phyloP scores from a whole-genome alignment of 2,113 vertebrate genomes.

The Colinus virginianus region DNA sequence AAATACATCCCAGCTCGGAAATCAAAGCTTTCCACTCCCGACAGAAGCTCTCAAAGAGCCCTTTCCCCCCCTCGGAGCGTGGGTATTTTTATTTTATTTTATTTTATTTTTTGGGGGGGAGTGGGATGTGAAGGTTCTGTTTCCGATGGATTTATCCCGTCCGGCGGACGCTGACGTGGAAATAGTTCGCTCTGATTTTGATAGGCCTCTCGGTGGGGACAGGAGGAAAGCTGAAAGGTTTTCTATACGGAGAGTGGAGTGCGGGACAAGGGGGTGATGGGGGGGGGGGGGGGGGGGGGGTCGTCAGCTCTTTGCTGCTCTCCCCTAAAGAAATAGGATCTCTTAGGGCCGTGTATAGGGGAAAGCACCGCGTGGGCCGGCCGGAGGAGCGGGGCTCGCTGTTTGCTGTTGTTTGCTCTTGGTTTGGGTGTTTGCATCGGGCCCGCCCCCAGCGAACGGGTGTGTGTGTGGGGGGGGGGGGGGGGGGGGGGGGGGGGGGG shows the following conservation, averaged over 20 bases:
- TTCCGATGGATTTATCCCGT: not conserved
- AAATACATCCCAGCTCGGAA: not conserved
- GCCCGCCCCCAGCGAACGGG: not conserved
- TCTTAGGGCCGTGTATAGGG: too few relatives aligned
- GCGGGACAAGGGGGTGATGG: too few relatives aligned
- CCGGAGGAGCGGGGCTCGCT: not conserved
- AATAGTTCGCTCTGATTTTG: not conserved
- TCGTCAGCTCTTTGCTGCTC: too few relatives aligned
- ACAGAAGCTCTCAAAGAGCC: too few relatives aligned
- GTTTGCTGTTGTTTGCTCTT: not conserved
- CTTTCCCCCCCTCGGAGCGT: not conserved
- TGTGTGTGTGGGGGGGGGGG: not conserved
- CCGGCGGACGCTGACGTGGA: not conserved
- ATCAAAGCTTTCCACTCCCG: not conserved
- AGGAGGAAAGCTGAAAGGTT: not conserved
- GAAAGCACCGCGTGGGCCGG: too few relatives aligned
- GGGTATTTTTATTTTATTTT: too few relatives aligned
- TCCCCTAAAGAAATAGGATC: too few relatives aligned
- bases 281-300: too few relatives aligned
- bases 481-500: not conserved
- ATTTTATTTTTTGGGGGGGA: not conserved
- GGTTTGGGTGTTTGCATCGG: not conserved
- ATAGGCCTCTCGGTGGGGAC: constrained; percentile 20
- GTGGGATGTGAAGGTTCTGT: not conserved
- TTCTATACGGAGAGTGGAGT: not conserved